phyloP scores from a whole-genome alignment of 2,113 vertebrate species.

The Baryphthengus martii region DNA sequence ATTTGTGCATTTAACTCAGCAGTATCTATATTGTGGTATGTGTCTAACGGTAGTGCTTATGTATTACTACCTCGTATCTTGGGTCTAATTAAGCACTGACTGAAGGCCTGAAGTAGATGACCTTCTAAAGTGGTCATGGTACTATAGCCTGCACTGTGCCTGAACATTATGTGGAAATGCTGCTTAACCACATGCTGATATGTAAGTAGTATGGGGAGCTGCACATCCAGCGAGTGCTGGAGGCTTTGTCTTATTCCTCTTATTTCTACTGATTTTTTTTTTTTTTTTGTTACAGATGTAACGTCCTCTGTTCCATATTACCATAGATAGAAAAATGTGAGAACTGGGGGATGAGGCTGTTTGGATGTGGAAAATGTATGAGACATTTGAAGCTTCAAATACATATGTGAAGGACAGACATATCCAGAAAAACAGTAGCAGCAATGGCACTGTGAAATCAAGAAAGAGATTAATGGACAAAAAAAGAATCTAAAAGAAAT shows the following conservation, averaged over 20 bases:
- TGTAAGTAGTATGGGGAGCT: too few species aligned
- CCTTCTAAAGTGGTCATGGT: too few species aligned
- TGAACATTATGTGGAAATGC: neutral
- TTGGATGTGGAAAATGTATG: neutral
- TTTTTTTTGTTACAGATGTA: neutral
- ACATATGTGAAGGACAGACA: neutral
- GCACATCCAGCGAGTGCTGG: neutral
- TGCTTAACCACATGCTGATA: neutral
- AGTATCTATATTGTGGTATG: accelerated
- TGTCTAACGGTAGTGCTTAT: too few species aligned
- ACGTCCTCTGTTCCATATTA: neutral
- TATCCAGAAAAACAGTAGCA: neutral
- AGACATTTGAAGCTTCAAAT: neutral
- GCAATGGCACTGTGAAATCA: neutral
- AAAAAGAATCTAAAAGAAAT: neutral
- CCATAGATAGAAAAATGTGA: neutral
- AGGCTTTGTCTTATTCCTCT: neutral
- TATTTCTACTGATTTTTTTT: accelerated
- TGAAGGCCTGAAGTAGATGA: neutral
- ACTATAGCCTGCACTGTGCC: neutral
- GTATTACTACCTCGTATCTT: neutral
- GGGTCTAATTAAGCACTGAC: neutral
- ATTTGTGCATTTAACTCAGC: neutral
- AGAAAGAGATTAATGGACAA: neutral
- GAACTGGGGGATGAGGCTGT: accelerated